Conservation (phyloP, 2,888 invertebrate genomes). For the Blastobasis adustella region DNA sequence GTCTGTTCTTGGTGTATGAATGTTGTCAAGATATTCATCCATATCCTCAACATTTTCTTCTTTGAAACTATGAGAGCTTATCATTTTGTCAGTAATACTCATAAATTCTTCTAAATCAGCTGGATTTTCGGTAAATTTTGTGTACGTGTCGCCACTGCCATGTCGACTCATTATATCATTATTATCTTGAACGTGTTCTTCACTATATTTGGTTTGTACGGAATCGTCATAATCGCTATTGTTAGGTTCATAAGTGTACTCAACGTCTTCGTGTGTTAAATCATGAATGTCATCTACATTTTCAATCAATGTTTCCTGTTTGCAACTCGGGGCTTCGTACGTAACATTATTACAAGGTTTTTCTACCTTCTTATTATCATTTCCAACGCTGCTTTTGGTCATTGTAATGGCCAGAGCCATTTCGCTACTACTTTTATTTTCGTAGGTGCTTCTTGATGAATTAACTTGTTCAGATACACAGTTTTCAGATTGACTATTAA, state of each 20-base stretch:
- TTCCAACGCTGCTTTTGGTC: conserved; percentile 5
- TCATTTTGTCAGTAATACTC: conserved; percentile 55
- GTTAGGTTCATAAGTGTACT: conserved; percentile 45
- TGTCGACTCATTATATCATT: conserved; percentile 40
- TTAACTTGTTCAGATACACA: conserved; percentile 19
- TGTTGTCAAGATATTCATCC: conserved; percentile 32
- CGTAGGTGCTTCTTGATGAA: conserved; percentile 13
- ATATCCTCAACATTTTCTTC: conserved; percentile 19
- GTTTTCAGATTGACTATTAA: conserved; percentile 23
- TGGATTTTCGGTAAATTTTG: conserved; percentile 60
- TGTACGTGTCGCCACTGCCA: conserved; percentile 64
- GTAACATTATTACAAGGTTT: neutral
- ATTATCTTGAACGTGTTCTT: conserved; percentile 19
- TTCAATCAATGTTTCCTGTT: conserved; percentile 8
- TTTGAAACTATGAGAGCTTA: conserved; percentile 28
- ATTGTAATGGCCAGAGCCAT: neutral
- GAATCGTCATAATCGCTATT: conserved; percentile 41
- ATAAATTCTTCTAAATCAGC: conserved; percentile 62
- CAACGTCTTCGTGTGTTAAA: conserved; percentile 40
- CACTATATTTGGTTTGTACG: conserved; percentile 33
- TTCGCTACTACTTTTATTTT: conserved; percentile 4
- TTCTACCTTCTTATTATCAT: conserved; percentile 2
- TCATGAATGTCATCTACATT: conserved; percentile 23
- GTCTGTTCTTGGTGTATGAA: conserved; percentile 58
- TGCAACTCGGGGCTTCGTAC: no score